Evolutionary conservation across 1,140 invertebrate species (phyloP).

Genomic region (Euura saliciscinereae): DNA sequence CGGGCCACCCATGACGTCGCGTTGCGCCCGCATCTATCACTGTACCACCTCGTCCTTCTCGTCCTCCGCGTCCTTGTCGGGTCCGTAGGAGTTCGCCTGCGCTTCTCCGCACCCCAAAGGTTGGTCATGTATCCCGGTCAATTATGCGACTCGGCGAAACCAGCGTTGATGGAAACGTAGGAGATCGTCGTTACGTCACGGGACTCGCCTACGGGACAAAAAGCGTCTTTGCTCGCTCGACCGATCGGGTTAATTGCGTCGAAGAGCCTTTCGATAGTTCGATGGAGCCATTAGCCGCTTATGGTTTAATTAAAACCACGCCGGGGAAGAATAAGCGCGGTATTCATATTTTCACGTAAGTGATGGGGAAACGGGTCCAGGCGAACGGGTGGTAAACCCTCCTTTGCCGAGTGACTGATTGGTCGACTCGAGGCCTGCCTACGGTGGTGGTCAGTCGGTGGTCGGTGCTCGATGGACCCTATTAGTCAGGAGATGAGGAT

Average conservation of each 20-base stretch:
- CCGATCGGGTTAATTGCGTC: no score
- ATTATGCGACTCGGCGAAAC: neutral
- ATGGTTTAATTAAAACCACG: no score
- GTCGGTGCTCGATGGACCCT: neutral
- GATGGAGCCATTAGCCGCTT: no score
- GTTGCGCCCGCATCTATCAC: constrained; percentile 59
- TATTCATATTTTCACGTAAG: no score
- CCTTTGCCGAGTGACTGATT: neutral
- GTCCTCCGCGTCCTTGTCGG: neutral
- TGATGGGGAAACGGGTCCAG: no score
- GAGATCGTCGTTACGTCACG: no score
- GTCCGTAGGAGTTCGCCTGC: neutral
- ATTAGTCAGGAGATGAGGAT: neutral
- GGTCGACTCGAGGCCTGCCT: neutral
- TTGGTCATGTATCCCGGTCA: neutral
- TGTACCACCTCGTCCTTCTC: constrained; percentile 42
- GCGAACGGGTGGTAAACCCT: neutral
- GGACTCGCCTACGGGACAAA: no score
- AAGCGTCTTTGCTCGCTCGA: no score
- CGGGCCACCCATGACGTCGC: constrained; percentile 58
- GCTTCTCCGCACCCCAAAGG: neutral
- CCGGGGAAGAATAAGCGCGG: no score
- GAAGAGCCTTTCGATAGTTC: no score
- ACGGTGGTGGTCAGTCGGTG: no score
- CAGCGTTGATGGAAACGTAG: no score